Evolutionary conservation across 2,888 invertebrate genomes (phyloP).

Genomic region (Meloe dianella): DNA sequence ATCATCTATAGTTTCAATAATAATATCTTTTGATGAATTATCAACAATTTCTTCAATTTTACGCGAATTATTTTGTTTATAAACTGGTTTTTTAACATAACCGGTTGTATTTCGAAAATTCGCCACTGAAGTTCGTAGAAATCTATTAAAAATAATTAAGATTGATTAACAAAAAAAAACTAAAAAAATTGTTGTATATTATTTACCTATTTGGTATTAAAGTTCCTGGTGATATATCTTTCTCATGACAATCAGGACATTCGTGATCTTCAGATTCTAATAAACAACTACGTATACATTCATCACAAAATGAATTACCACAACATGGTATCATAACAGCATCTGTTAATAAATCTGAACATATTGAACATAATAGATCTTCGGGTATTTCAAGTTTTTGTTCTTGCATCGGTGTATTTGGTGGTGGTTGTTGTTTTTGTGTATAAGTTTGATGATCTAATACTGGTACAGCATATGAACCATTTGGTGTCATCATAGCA

Average conservation of each 20-base stretch:
- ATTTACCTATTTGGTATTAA: slow-evolving; percentile 91
- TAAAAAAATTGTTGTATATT: no score
- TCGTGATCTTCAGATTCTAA: slow-evolving; percentile 94
- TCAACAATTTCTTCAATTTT: slow-evolving; percentile 11
- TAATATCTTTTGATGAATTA: slow-evolving; percentile 11
- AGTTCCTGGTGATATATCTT: slow-evolving; percentile 90
- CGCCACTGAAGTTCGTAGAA: slow-evolving; percentile 85
- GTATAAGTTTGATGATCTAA: slow-evolving; percentile 88
- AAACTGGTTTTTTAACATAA: slow-evolving; percentile 68
- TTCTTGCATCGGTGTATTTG: slow-evolving; percentile 64
- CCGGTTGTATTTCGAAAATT: slow-evolving; percentile 93
- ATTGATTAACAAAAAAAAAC: no score
- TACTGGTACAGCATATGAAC: slow-evolving; percentile 86
- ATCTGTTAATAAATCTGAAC: slow-evolving; percentile 90
- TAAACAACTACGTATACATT: slow-evolving; percentile 90
- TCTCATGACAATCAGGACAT: slow-evolving; percentile 93
- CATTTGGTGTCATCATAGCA: slow-evolving; percentile 88
- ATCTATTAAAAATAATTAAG: no score
- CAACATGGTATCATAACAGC: slow-evolving; percentile 99
- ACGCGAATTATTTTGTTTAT: slow-evolving; percentile 30
- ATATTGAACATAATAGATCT: slow-evolving; percentile 90
- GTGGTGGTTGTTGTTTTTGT: slow-evolving; percentile 61
- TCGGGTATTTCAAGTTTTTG: slow-evolving; percentile 82
- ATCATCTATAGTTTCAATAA: slow-evolving; percentile 8
- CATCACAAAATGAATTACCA: slow-evolving; percentile 98